A percentile compares a stretch with the other conserved stretches of the same genome.
phyloP scores from a whole-genome alignment of 2,888 invertebrate species.

The Geophilus truncorum region DNA sequence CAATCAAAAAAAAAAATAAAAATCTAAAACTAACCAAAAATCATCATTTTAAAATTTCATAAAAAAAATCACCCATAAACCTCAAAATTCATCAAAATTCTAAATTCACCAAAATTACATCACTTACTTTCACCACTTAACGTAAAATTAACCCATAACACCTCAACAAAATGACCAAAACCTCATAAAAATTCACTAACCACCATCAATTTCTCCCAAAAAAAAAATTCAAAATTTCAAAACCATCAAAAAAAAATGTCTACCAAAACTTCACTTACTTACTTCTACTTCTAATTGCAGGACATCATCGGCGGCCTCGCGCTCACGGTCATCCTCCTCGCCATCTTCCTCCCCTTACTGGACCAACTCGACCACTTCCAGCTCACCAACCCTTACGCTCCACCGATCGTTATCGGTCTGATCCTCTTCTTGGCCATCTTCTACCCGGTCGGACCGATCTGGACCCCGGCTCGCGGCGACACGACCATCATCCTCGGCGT shows the following conservation, averaged over 20 bases:
- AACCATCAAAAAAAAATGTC: neutral
- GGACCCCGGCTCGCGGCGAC: conserved; percentile 88
- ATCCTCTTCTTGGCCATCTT: conserved; percentile 66
- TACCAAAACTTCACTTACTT: neutral
- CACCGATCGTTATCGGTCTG: conserved; percentile 59
- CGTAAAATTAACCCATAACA: too few relatives aligned
- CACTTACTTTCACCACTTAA: too few relatives aligned
- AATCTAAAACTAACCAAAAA: too few relatives aligned
- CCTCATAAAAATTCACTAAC: too few relatives aligned
- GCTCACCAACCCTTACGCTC: conserved; percentile 62
- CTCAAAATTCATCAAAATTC: too few relatives aligned
- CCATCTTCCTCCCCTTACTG: conserved; percentile 67
- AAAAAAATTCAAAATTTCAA: too few relatives aligned
- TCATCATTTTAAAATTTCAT: too few relatives aligned
- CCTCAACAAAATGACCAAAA: too few relatives aligned
- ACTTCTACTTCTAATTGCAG: conserved; percentile 54
- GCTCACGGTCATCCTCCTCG: conserved; percentile 63
- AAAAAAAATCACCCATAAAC: too few relatives aligned
- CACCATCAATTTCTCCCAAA: too few relatives aligned
- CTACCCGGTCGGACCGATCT: conserved; percentile 75
- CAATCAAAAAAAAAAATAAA: neutral
- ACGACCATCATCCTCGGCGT: conserved; percentile 82
- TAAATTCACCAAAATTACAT: too few relatives aligned
- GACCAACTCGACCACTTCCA: conserved; percentile 68
- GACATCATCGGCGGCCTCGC: conserved; percentile 75